A percentile compares a stretch with the other conserved stretches of the same genome.
Conservation (phyloP, 2,113 vertebrate species). For the Irena cyanogastra region DNA sequence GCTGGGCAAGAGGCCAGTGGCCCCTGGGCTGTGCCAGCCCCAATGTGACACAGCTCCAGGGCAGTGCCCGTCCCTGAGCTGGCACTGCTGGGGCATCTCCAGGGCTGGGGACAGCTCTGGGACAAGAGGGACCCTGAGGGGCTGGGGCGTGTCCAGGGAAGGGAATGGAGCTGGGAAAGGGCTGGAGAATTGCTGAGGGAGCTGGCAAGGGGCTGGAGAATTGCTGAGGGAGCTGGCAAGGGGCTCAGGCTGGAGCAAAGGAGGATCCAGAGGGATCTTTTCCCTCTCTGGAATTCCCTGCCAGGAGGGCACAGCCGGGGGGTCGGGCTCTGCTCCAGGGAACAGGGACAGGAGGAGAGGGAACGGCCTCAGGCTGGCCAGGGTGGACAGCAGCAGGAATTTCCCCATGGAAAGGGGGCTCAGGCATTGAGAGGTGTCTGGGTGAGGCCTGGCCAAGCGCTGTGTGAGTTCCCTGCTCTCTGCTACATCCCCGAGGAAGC, state of each 20-base stretch:
- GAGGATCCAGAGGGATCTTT: neutral
- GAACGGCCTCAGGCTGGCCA: neutral
- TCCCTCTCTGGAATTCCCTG: neutral
- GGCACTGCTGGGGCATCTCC: neutral
- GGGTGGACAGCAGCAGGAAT: neutral
- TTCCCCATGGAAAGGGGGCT: neutral
- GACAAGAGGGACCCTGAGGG: neutral
- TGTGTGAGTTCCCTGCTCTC: neutral
- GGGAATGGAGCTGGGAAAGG: neutral
- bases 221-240: neutral
- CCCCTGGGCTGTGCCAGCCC: neutral
- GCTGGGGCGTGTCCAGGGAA: neutral
- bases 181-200: neutral
- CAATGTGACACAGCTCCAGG: neutral
- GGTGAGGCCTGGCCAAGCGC: fast-evolving
- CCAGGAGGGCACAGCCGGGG: neutral
- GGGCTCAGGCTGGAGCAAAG: neutral
- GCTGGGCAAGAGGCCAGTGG: neutral
- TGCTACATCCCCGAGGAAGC: neutral
- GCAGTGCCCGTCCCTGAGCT: neutral
- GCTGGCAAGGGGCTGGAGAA: neutral
- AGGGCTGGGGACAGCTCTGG: neutral
- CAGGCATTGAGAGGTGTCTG: neutral
- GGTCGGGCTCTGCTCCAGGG: neutral
- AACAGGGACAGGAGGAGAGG: neutral